Evolutionary conservation across 64 coral and sea anemone genomes (phyloP).

Genomic region (Hydrozoanthus tunicans): DNA sequence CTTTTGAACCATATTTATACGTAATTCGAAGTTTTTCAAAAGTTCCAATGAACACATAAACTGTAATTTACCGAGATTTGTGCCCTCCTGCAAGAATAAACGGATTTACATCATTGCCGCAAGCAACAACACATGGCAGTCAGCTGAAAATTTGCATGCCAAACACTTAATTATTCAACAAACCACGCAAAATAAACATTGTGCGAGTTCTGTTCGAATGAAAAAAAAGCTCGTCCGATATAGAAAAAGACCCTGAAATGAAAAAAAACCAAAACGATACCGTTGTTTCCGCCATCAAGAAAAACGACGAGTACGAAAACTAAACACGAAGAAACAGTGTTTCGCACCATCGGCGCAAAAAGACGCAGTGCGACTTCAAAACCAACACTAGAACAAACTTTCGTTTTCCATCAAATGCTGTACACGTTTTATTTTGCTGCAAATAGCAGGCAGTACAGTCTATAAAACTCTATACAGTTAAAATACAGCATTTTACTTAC

Average conservation of each 20-base stretch:
- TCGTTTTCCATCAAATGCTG: slow-evolving; percentile 70
- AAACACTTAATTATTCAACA: slow-evolving; percentile 57
- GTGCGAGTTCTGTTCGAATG: slow-evolving; percentile 54
- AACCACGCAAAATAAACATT: slow-evolving; percentile 60
- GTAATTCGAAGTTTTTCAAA: not conserved
- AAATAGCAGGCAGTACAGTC: slow-evolving; percentile 57
- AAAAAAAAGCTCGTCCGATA: slow-evolving; percentile 17
- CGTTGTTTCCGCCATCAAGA: not conserved
- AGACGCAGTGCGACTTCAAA: not conserved
- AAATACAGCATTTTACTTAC: slow-evolving; percentile 98
- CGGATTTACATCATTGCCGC: slow-evolving; percentile 9
- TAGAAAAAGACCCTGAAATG: not conserved
- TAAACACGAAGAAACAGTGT: not conserved
- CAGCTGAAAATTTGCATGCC: slow-evolving; percentile 53
- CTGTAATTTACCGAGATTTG: not conserved
- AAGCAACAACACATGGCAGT: slow-evolving; percentile 25
- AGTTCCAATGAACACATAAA: not conserved
- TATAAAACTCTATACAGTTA: slow-evolving; percentile 99
- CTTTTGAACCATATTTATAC: too few species aligned
- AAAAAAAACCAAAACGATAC: not conserved
- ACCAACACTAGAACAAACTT: slow-evolving; percentile 72
- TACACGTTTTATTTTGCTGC: slow-evolving; percentile 82
- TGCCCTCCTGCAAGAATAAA: slow-evolving; percentile 29
- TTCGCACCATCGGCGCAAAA: not conserved
- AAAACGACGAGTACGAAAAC: not conserved